Percentiles rank a stretch among this genome's conserved stretches.
These are phyloP conservation scores for Spea hammondii DNA, from an alignment of 2,797 vertebrate genomes.

Conservation along the genomic window DNA sequence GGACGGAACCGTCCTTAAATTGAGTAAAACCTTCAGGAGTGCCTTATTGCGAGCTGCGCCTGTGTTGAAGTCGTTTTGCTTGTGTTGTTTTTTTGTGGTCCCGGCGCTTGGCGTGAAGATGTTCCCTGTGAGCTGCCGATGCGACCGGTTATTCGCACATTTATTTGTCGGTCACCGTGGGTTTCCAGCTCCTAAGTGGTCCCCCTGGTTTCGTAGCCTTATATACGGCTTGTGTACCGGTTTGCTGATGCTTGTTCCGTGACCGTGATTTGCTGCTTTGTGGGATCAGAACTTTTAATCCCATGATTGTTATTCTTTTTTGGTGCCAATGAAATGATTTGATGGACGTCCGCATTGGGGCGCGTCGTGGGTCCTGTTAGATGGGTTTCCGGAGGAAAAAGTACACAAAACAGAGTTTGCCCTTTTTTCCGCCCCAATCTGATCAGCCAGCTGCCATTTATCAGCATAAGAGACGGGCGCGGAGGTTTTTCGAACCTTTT, in stretches of 20 bases:
- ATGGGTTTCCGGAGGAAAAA: neutral
- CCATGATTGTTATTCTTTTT: neutral
- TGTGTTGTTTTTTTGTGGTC: slow-evolving; percentile 11
- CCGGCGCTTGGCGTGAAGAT: slow-evolving; percentile 3
- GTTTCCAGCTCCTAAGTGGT: neutral
- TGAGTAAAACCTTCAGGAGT: slow-evolving; percentile 18
- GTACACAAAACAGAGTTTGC: no score
- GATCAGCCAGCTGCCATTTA: no score
- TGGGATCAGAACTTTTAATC: slow-evolving; percentile 19
- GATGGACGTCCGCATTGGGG: slow-evolving; percentile 24
- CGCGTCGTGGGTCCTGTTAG: neutral
- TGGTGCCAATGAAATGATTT: slow-evolving; percentile 20
- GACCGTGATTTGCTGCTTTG: slow-evolving; percentile 42
- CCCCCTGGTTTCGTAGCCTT: slow-evolving; percentile 18
- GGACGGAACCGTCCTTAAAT: neutral
- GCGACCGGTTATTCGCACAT: neutral
- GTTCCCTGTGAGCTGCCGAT: neutral
- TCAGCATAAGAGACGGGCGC: no score
- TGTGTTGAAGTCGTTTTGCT: neutral
- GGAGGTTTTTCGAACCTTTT: no score
- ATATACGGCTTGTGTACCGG: slow-evolving; percentile 14
- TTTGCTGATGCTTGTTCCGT: slow-evolving; percentile 33
- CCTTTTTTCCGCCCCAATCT: no score
- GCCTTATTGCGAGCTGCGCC: slow-evolving; percentile 38
- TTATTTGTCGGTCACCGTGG: neutral